Conservation (phyloP, 2,797 vertebrate species). For the Urosaurus nigricauda region DNA sequence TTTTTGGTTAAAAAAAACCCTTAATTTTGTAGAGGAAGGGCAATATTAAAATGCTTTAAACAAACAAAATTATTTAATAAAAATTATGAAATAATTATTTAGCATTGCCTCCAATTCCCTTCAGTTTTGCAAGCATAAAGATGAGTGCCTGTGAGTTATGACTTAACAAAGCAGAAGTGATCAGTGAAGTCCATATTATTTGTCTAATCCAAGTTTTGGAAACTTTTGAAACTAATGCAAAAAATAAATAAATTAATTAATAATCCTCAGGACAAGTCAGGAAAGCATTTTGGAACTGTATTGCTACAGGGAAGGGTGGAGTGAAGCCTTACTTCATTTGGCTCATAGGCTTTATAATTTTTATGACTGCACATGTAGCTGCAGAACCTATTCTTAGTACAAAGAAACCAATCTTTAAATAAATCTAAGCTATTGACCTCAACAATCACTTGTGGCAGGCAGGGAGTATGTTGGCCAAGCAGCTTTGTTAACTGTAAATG, state of each 20-base stretch:
- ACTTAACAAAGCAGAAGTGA: not conserved
- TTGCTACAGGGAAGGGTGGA: constrained; percentile 1
- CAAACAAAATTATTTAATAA: no score
- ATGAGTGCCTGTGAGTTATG: not conserved
- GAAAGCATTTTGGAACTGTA: constrained; percentile 42
- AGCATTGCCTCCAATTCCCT: not conserved
- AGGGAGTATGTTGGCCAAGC: constrained; percentile 73
- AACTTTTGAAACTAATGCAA: not conserved
- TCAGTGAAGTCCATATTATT: not conserved
- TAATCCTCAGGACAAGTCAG: not conserved
- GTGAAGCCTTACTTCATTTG: constrained; percentile 44
- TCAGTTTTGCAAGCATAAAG: not conserved
- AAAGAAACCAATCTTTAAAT: constrained; percentile 47
- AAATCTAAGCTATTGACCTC: constrained; percentile 54
- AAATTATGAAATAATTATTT: no score
- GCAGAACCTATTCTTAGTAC: constrained; percentile 64
- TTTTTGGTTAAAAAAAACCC: no score
- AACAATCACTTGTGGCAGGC: constrained; percentile 66
- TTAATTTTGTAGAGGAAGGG: no score
- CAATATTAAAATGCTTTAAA: no score
- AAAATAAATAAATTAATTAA: no score
- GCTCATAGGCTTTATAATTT: constrained; percentile 49
- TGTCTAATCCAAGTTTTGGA: not conserved
- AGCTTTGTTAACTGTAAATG: constrained; percentile 37
- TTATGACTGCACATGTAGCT: constrained; percentile 48